These are phyloP conservation scores for Cecidostiba fungosa DNA, from an alignment of 2,888 invertebrate species.

Conservation along the genomic window DNA sequence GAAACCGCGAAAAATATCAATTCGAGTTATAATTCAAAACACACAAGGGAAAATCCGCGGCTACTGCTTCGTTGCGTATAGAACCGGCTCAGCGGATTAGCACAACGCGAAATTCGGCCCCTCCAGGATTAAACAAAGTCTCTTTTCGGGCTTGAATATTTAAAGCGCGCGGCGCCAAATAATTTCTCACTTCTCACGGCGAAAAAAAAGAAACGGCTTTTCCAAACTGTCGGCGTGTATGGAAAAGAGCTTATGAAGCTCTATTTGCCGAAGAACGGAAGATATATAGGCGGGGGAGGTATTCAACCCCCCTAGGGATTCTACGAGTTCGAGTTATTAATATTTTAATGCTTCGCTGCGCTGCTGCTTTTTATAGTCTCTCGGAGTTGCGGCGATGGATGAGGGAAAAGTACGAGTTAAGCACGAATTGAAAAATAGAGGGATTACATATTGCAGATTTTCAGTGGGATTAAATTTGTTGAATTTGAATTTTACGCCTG, in stretches of 20 bases:
- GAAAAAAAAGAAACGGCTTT: background rate
- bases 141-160: constrained; percentile 41
- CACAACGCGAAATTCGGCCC: constrained; percentile 16
- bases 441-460: too few relatives aligned
- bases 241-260: background rate
- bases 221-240: background rate
- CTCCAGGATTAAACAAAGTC: constrained; percentile 36
- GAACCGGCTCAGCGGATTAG: constrained; percentile 27
- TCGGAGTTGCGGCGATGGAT: background rate
- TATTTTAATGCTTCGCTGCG: constrained; percentile 21
- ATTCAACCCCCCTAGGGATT: background rate
- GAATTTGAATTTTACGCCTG: too few relatives aligned
- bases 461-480: background rate
- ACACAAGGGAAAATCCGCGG: constrained; percentile 16
- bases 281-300: background rate
- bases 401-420: background rate
- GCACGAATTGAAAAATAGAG: background rate
- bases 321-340: background rate
- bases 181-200: constrained; percentile 10
- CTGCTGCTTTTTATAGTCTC: background rate
- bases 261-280: background rate
- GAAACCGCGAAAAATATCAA: background rate
- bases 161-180: constrained; percentile 2
- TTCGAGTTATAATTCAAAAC: constrained; percentile 23
- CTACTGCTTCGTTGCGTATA: background rate